Evolutionary conservation across 1,140 invertebrate genomes (phyloP), one percentile per base, ranked within the genome.

Genomic region (Anastrepha obliqua): DNA sequence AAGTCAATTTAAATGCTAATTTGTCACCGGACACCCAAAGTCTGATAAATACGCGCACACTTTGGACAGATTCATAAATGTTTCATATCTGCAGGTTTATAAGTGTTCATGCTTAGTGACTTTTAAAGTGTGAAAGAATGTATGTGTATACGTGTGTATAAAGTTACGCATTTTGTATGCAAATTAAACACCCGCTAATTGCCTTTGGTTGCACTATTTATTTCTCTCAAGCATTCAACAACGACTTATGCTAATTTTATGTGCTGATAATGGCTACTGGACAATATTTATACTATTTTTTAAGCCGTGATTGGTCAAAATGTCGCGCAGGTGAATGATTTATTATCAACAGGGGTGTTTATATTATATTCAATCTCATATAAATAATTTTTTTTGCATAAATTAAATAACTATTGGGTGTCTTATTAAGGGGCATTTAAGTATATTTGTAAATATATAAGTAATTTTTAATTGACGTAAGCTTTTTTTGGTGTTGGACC

Each of bases 1-100:
- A 81, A 81, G 74, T 81, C 44, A 81, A 81, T 81, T 81, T 81
- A 81, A 58, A 81, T 81, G 74, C 9, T 81, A 81, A 81, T 81
- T 81, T 58, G 51, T 81, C 74, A 51, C n/a, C 44, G 47, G 74
- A 51, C 74, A 81, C 51, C 17, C 51, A 81, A 81, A 81, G 74
- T 29, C 47, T 55, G 47, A n/a, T 20, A 55, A 29, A 58, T 55
- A 58, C 17, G 9, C 15, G n/a, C 74, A 81, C 13, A 29, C 20
- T 51, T 42, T 51, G 17, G n/a, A 20, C n/a, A n/a, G 17, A 20
- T 55, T 81, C 74, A 81, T 20, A 81, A 81, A 74, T 74, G 17
- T 74, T 47, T 47, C 70, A 74, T 74, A 74, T 47, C 6, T 81
- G 0, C 29, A 6, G 7, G 29, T 17, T 67, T 67, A 15, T 62